Evolutionary conservation across 2,797 vertebrate species (phyloP), one percentile per base, ranked within the genome.

Genomic region (Psittacula derbiana): DNA sequence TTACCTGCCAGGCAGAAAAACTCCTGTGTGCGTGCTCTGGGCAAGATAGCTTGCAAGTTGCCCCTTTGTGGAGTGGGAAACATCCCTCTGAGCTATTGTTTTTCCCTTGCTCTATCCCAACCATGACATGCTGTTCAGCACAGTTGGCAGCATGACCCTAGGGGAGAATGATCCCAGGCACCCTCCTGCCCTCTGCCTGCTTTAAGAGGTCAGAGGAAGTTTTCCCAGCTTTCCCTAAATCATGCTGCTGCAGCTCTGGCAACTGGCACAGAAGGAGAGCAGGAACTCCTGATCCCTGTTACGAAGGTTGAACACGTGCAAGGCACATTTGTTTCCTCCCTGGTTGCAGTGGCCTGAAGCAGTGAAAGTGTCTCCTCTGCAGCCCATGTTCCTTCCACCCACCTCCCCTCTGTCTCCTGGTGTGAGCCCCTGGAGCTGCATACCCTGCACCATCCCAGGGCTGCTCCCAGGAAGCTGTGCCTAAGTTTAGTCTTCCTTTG

Each of bases 271-370:
- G 72, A 27, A 61, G n/a, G 16, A 71, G 47, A 75, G 27, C 36
- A 24, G 24, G 19, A 64, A 33, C 40, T 62, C n/a, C 10, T 18
- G 36, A 43, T 41, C 47, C 30, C 70, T 30, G 3, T 60, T 47
- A 16, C 0, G 0, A 75, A 75, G 33, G 64, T 5, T 36, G 49
- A 44, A n/a, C 12, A 12, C 0, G 1, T 15, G 6, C 21, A 46
- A 24, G 43, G 66, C 28, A 12, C 12, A 3, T 66, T 71, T 38
- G 11, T 61, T 40, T 46, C 27, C 25, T 76, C 18, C 11, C 19
- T 40, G 49, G 16, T 36, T 50, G 41, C 36, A 46, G 3, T n/a
- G 53, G 52, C 31, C 61, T 31, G 21, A 73, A 79, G 31, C 53
- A 21, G 44, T 1, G 0, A 31, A 70, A 25, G 10, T 41, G 12